Evolutionary conservation across 1,140 invertebrate species (phyloP), one percentile per base, ranked within the genome.

Genomic region (Trichomalopsis sarcophagae): DNA sequence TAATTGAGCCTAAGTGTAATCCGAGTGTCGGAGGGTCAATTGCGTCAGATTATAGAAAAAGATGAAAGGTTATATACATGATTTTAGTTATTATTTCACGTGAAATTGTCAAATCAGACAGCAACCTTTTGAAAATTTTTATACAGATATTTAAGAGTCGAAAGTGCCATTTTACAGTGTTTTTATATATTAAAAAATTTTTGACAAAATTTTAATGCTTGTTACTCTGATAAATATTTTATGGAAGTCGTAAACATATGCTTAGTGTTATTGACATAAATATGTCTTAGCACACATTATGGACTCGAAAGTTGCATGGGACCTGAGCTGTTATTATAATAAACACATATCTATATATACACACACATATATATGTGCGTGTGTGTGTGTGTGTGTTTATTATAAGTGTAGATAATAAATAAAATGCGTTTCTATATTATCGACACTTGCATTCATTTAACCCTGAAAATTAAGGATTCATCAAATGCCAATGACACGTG

Each of bases 301-400:
- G 2, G 74, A 62, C 30, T 75, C 2, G 44, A 78, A 36, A 55
- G 47, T 55, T 78, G 44, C 30, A 84, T 76, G 84, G 55, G 50
- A 62, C 50, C 71, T 82, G 23, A 66, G 83, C 83, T 66, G 10
- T 77, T 68, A 50, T 71, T 62, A 82, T 55, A 62, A 62, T 62
- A 62, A 68, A 73, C 55, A 62, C 6, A 21, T 44, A 77, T 75
- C 66, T 33, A 27, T 27, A 27, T 27, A 27, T 27, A 27, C 1
- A 27, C 1, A 27, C 1, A 27, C 1, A 27, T 27, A 27, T 27
- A 27, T 27, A 27, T 27, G n/a, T n/a, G n/a, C n/a, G n/a, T n/a
- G n/a, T n/a, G n/a, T n/a, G n/a, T n/a, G n/a, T n/a, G n/a, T n/a
- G n/a, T n/a, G n/a, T n/a, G 27, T 27, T 6, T 44, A 77, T 75